Evolutionary conservation across 2,113 vertebrate genomes (phyloP).

Genomic region (Numenius arquata): DNA sequence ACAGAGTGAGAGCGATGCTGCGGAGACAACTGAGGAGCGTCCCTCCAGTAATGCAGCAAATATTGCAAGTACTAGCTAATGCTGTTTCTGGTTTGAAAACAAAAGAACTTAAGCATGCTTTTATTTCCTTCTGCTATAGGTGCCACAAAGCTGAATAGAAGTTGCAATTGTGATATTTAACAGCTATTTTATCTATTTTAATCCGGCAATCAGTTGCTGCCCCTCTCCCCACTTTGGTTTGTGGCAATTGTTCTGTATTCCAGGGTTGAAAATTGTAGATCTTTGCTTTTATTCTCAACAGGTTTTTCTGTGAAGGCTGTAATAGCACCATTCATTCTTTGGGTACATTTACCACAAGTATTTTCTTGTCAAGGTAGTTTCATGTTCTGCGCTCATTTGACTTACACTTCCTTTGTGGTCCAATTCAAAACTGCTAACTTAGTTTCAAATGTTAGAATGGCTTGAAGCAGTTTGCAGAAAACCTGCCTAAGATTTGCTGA

Average conservation of each 20-base stretch:
- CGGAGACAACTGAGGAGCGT: background rate
- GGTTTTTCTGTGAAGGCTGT: background rate
- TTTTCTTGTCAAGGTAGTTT: background rate
- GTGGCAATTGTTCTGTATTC: background rate
- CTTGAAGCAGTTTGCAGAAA: background rate
- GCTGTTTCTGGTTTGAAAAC: background rate
- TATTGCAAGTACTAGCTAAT: background rate
- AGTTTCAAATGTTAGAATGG: background rate
- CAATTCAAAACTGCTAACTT: background rate
- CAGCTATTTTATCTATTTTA: background rate
- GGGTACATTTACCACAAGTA: background rate
- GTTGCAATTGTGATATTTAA: background rate
- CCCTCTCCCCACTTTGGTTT: accelerated
- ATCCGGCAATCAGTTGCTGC: background rate
- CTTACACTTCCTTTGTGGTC: background rate
- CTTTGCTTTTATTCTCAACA: background rate
- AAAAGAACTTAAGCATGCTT: background rate
- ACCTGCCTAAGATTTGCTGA: background rate
- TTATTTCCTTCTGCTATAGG: background rate
- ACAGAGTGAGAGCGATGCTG: background rate
- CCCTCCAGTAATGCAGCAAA: background rate
- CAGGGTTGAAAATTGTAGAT: background rate
- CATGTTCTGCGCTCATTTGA: background rate
- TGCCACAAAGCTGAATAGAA: background rate
- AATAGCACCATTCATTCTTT: background rate